Base-by-base conservation (phyloP, 2,113 vertebrate species). In the Perca fluviatilis region DNA sequence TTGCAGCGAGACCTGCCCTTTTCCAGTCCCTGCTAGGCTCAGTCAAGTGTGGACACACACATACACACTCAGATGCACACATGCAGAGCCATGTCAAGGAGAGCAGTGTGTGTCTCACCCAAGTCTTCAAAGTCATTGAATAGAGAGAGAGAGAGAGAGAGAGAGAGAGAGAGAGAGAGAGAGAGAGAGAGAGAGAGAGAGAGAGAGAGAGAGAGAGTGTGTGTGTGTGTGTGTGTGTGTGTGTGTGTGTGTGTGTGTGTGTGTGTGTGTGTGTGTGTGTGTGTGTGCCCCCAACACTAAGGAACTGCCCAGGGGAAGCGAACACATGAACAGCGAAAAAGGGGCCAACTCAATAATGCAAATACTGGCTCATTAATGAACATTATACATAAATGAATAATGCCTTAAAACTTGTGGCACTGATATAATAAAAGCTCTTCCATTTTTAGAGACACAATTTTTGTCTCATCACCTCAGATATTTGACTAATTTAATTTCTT, bases 331-430 rank as follows among this genome's bases (percentile, higher is more conserved):
- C 66, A 84, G 87, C 36, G 64, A 89, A 87, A 43, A 84, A 85
- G 83, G 76, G 79, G 72, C 68, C 67, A 86, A 85, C 87, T 91
- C 83, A 91, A 91, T 91, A 93, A 93, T 90, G 90, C 88, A 91
- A 88, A 91, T 82, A 87, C 81, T 77, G 69, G 68, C 78, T 90
- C 71, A 89, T 93, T 93, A 91, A 90, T 90, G 88, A 89, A 80
- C 81, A 86, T 83, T 86, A 85, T 88, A 86, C 81, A 90, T 90
- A 83, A 80, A 92, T 91, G 58, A 88, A 86, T 90, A 85, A 91
- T 88, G 88, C 77, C 56, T 79, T 65, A 83, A 82, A 72, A 88
- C 78, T 85, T 85, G 65, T 86, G 79, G 85, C 87, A 82, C 47
- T 69, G 65, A 86, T 74, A 79, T 70, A 77, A 77, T 82, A 85